These are phyloP conservation scores for Promerops cafer DNA, from an alignment of 2,113 vertebrate species.

Conservation along the genomic window DNA sequence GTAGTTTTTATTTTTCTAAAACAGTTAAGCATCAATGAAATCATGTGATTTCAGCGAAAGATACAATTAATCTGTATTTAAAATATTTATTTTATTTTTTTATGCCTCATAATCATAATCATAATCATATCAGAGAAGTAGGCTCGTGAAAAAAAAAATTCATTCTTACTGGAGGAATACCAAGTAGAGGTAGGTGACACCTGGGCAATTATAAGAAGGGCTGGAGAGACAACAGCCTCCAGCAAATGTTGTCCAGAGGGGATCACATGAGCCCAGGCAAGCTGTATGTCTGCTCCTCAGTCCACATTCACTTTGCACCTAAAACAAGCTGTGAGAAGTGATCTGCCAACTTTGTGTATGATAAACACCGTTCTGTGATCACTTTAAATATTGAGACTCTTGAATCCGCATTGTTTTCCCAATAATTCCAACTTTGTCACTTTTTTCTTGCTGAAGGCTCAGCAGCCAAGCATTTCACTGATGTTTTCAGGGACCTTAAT, in stretches of 20 bases:
- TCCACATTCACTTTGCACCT: neutral
- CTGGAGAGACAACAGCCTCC: neutral
- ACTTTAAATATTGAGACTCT: neutral
- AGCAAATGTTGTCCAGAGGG: neutral
- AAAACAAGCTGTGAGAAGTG: neutral
- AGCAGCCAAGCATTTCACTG: neutral
- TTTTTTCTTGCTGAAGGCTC: neutral
- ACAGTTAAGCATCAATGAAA: neutral
- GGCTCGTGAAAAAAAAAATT: neutral
- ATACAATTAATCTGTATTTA: neutral
- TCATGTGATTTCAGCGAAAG: neutral
- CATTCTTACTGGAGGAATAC: neutral
- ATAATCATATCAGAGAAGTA: neutral
- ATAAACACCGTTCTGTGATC: neutral
- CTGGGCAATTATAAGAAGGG: neutral
- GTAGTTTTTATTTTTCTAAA: neutral
- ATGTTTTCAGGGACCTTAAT: neutral
- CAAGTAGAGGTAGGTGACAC: neutral
- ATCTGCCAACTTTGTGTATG: neutral
- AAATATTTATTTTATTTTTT: neutral
- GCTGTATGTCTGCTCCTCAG: neutral
- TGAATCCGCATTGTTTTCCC: neutral
- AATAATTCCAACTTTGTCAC: neutral
- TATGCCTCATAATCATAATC: neutral
- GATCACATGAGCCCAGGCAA: neutral